Percentiles rank a stretch among this genome's conserved stretches.
Conservation (phyloP, 2,797 vertebrate species). For the Ispidina lecontei region DNA sequence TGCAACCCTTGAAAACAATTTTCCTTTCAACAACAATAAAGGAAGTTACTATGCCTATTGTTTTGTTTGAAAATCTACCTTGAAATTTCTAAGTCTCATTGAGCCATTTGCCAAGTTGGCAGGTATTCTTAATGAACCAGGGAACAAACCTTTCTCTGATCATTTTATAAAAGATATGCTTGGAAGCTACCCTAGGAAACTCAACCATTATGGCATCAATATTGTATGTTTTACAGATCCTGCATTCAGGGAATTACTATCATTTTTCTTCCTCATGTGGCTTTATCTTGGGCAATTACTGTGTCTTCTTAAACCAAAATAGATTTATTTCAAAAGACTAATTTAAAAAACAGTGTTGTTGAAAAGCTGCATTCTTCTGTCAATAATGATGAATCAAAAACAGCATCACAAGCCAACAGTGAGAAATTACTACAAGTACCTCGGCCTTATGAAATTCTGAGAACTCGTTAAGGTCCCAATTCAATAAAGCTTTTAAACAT, state of each 20-base stretch:
- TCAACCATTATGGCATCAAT: neutral
- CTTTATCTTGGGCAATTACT: neutral
- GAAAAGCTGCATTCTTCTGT: neutral
- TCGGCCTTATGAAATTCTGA: neutral
- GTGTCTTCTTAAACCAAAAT: neutral
- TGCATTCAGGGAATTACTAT: neutral
- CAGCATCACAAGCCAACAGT: neutral
- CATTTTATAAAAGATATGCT: neutral
- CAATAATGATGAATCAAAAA: neutral
- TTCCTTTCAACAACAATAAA: neutral
- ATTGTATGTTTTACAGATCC: neutral
- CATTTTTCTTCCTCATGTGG: neutral
- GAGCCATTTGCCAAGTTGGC: neutral
- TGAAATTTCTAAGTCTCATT: neutral
- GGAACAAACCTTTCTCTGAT: neutral
- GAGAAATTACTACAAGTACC: neutral
- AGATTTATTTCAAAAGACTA: neutral
- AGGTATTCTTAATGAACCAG: neutral
- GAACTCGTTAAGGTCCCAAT: neutral
- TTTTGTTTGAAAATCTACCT: neutral
- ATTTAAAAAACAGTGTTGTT: neutral
- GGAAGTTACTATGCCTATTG: neutral
- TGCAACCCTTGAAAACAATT: neutral
- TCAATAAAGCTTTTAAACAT: neutral
- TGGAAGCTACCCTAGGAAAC: neutral